These are phyloP conservation scores for Bombus affinis DNA, from an alignment of 1,140 invertebrate species.

Conservation along the genomic window DNA sequence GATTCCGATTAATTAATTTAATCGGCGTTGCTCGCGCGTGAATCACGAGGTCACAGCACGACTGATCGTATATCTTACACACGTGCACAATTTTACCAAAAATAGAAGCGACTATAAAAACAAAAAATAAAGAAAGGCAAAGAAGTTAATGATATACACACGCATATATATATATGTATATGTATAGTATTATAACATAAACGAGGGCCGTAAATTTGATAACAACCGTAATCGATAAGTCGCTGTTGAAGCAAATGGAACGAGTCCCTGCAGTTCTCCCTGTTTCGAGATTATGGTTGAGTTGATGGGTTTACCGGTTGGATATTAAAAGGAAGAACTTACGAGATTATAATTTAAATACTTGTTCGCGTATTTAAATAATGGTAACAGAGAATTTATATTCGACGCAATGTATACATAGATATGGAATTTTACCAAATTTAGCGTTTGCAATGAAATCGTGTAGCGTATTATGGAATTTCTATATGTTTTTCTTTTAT, in stretches of 20 bases:
- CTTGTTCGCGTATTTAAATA: background rate
- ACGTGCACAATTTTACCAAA: background rate
- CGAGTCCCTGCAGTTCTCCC: background rate
- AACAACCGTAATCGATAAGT: background rate
- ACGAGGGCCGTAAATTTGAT: background rate
- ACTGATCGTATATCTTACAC: background rate
- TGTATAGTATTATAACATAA: too few relatives aligned
- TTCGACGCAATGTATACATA: too few relatives aligned
- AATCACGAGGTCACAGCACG: background rate
- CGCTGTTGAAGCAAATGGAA: background rate
- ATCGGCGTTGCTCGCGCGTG: background rate
- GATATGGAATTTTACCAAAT: too few relatives aligned
- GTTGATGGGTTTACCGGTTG: background rate
- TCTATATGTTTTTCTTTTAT: too few relatives aligned
- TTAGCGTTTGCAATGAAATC: too few relatives aligned
- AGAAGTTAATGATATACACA: background rate
- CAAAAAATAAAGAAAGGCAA: background rate
- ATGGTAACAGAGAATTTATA: background rate
- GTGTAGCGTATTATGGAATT: too few relatives aligned
- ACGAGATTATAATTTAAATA: background rate
- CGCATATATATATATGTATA: too few relatives aligned
- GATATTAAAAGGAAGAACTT: background rate
- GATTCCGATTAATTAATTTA: slow-evolving; percentile 10
- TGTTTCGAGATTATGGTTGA: background rate
- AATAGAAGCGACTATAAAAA: background rate